Base-by-base conservation (phyloP, 2,113 vertebrate species). In the Oxygymnocypris stewartii region DNA sequence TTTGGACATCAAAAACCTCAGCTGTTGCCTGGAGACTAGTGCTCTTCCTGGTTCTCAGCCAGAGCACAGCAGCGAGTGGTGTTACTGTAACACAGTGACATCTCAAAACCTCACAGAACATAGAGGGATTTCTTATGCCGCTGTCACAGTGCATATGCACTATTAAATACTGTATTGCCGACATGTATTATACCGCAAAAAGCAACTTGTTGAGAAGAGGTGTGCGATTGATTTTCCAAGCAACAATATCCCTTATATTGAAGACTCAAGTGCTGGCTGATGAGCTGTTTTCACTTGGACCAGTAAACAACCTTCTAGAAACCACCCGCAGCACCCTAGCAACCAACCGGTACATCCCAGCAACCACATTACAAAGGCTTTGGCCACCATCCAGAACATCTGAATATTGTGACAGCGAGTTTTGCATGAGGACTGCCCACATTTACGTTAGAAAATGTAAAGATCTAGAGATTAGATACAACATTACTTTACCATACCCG, bases 1-100 rank as follows among this genome's bases (percentile, higher is more conserved):
- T 90, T 90, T 88, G 88, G 89, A 89, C 88, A 90, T 89, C 89
- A 91, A 90, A 89, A 91, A 88, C 78, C 89, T 84, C 83, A 80
- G 54, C 88, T 88, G 89, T 90, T 91, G 90, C 90, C 87, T 90
- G 86, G 90, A 91, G 88, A 91, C 89, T 88, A 67, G 82, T 77
- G 77, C 61, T 85, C 86, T 65, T 87, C 73, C 86, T 82, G 86
- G 31, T 77, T 87, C 87, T 89, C 74, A 44, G 86, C 31, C 63
- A 85, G 76, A 84, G 54, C 74, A 67, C 61, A 79, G 73, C 86
- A 47, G 82, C 59, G 44, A 75, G 63, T 73, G 63, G 13, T 49
- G 81, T 61, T 87, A 82, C 79, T 51, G 37, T 83, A 85, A 82
- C 63, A 80, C 54, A 28, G 78, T 87, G 86, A 35, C 28, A 73